Evolutionary conservation across 1,140 invertebrate genomes (phyloP).

Genomic region (Pogonus chalceus): DNA sequence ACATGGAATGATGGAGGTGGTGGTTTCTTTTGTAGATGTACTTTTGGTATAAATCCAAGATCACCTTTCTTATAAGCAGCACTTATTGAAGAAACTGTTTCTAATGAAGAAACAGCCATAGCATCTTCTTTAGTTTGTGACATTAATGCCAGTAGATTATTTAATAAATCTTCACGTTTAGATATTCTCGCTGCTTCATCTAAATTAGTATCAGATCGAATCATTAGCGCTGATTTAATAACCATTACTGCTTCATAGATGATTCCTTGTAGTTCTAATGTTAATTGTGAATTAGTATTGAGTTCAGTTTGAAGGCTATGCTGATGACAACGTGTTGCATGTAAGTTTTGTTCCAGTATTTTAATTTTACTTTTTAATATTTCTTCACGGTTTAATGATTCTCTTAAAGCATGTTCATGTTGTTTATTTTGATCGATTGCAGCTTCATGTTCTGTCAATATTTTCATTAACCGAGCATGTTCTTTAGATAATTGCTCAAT

Average conservation of each 20-base stretch:
- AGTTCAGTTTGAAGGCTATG: conserved; percentile 35
- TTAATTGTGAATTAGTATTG: conserved; percentile 40
- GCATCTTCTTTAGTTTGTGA: conserved; percentile 46
- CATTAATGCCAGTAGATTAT: conserved; percentile 41
- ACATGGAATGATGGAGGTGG: conserved; percentile 12
- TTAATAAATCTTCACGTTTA: conserved; percentile 39
- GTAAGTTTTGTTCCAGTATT: conserved; percentile 47
- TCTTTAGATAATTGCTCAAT: conserved; percentile 35
- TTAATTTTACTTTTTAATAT: conserved; percentile 39
- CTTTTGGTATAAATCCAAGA: conserved; percentile 28
- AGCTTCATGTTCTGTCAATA: conserved; percentile 41
- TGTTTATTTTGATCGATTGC: conserved; percentile 34
- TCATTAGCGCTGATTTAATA: conserved; percentile 46
- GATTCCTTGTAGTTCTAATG: conserved; percentile 41
- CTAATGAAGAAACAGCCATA: conserved; percentile 29
- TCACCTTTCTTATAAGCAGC: conserved; percentile 27
- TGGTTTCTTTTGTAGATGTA: conserved; percentile 13
- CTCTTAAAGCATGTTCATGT: conserved; percentile 38
- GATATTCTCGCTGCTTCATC: conserved; percentile 18
- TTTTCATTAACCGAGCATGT: too few species aligned
- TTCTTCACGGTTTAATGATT: conserved; percentile 35
- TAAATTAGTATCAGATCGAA: conserved; percentile 24
- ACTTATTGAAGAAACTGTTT: conserved; percentile 22
- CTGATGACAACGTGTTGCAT: conserved; percentile 34
- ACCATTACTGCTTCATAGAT: conserved; percentile 46